phyloP scores from a whole-genome alignment of 1,140 invertebrate genomes.

The Leptonema lineaticorne region DNA sequence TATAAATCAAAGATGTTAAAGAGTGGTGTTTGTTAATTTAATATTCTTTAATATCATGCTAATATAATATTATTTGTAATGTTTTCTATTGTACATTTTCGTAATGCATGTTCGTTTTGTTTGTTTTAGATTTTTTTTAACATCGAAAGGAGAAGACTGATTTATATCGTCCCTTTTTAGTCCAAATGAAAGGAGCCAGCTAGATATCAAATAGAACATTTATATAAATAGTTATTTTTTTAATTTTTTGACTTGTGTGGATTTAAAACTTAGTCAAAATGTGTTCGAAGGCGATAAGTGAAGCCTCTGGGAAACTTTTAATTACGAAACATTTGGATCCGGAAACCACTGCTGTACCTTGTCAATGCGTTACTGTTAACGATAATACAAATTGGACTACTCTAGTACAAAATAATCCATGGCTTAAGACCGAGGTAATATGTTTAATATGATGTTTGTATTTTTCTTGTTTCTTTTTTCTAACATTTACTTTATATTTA shows the following conservation, averaged over 20 bases:
- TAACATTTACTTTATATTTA: slow-evolving; percentile 41
- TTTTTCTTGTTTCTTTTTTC: background rate
- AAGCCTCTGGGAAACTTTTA: slow-evolving; percentile 93
- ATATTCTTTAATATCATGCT: no score
- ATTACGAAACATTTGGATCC: slow-evolving; percentile 81
- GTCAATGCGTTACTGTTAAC: slow-evolving; percentile 79
- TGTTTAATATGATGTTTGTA: slow-evolving; percentile 31
- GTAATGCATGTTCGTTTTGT: background rate
- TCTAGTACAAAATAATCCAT: slow-evolving; percentile 76
- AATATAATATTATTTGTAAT: no score
- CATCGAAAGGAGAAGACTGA: background rate
- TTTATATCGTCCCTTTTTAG: background rate
- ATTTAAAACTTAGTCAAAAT: slow-evolving; percentile 57
- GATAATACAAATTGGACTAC: slow-evolving; percentile 80
- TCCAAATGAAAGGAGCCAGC: slow-evolving; percentile 27
- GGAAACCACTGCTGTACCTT: slow-evolving; percentile 70
- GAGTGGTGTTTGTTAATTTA: no score
- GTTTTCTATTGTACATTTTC: no score
- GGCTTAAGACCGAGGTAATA: slow-evolving; percentile 80
- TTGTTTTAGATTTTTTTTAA: background rate
- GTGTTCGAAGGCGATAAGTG: slow-evolving; percentile 97
- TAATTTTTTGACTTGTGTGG: background rate
- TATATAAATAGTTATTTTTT: slow-evolving; percentile 5
- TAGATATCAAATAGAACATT: slow-evolving; percentile 1
- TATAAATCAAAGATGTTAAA: no score